Evolutionary conservation across 2,113 vertebrate genomes (phyloP).

Genomic region (Rhegmatorhina hoffmannsi): DNA sequence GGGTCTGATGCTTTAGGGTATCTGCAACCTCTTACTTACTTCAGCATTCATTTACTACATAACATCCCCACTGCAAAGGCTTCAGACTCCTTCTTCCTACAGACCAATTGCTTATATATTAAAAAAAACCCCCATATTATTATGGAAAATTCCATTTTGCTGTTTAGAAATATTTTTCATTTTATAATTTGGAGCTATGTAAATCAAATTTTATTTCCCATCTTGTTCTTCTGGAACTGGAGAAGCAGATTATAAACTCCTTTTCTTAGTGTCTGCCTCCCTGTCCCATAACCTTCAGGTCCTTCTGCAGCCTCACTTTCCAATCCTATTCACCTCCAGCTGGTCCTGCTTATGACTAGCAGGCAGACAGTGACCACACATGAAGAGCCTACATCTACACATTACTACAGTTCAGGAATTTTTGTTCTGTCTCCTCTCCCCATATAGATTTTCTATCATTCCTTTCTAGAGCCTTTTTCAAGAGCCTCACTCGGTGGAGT

Average conservation of each 20-base stretch:
- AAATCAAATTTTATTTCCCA: background rate
- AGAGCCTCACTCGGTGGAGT: background rate
- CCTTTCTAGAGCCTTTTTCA: background rate
- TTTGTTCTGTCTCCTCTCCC: background rate
- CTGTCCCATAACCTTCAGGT: background rate
- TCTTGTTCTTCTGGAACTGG: background rate
- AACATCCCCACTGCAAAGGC: background rate
- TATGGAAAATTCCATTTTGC: background rate
- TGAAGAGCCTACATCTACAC: fast-evolving
- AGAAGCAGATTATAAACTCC: background rate
- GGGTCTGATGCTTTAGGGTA: background rate
- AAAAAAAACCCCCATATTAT: background rate
- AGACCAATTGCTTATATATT: background rate
- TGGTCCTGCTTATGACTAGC: background rate
- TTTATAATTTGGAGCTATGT: background rate
- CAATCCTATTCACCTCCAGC: background rate
- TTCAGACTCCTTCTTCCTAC: background rate
- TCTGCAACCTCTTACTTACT: background rate
- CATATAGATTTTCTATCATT: background rate
- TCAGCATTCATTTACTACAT: background rate
- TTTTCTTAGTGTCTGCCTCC: background rate
- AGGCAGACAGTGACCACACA: background rate
- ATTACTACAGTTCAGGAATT: background rate
- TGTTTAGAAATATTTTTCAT: background rate
- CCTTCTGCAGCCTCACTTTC: background rate